Evolutionary conservation across 2,888 invertebrate species (phyloP).

Genomic region (Cryptosula pallasiana): DNA sequence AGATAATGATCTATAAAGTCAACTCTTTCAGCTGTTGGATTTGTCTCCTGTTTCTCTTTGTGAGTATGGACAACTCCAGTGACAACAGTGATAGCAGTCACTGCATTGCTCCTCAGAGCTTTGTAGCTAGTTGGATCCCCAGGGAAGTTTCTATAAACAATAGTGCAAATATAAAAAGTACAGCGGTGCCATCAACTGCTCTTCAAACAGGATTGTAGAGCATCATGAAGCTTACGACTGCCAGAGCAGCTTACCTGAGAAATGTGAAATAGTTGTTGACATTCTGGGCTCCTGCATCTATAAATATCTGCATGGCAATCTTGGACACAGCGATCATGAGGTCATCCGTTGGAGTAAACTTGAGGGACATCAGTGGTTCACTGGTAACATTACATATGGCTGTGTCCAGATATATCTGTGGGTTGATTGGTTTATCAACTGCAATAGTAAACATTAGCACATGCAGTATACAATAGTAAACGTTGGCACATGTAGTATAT

Average conservation of each 20-base stretch:
- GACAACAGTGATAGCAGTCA: neutral
- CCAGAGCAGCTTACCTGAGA: conserved; percentile 20
- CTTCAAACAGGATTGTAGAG: no score
- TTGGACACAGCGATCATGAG: conserved; percentile 15
- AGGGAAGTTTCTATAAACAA: no score
- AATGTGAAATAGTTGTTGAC: conserved; percentile 24
- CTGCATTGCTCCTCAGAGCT: neutral
- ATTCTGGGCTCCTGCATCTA: conserved; percentile 23
- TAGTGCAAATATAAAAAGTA: no score
- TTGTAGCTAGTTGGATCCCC: conserved; percentile 16
- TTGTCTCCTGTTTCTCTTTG: neutral
- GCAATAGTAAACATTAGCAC: neutral
- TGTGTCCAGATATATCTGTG: conserved; percentile 12
- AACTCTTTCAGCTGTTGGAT: neutral
- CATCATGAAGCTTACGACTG: no score
- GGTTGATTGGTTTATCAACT: conserved; percentile 1
- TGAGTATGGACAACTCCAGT: conserved; percentile 2
- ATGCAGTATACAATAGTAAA: no score
- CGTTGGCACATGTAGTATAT: no score
- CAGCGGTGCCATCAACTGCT: no score
- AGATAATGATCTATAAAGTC: conserved; percentile 17
- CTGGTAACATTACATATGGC: conserved; percentile 18
- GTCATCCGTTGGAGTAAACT: conserved; percentile 13
- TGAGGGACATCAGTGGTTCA: neutral
- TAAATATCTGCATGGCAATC: conserved; percentile 17